Evolutionary conservation across 2,113 vertebrate species (phyloP).

Genomic region (Cinclus cinclus): DNA sequence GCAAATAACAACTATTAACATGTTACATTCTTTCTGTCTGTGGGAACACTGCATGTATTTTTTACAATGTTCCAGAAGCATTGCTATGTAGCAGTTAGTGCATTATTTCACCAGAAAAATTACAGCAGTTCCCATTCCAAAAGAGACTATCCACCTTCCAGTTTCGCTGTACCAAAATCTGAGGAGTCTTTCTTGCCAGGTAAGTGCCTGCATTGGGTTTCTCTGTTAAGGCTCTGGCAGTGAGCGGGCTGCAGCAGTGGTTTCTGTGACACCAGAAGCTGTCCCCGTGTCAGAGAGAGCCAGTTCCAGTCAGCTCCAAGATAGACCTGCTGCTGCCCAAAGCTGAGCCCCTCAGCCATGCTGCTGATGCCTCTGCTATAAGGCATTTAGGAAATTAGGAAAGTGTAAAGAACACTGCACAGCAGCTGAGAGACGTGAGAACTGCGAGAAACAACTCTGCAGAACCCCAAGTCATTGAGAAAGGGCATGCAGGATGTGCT

Average conservation of each 20-base stretch:
- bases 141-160: neutral
- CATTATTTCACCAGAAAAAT: neutral
- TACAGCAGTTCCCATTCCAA: neutral
- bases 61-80: neutral
- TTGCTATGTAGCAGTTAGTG: neutral
- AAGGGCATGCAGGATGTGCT: neutral
- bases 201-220: neutral
- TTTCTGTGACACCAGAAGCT: neutral
- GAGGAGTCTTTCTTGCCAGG: neutral
- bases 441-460: neutral
- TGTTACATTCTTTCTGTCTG: neutral
- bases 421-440: neutral
- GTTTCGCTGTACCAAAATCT: neutral
- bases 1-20: neutral
- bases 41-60: neutral
- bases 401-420: neutral
- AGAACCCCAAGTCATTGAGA: neutral
- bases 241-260: neutral
- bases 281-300: accelerated
- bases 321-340: neutral
- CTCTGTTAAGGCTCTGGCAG: neutral
- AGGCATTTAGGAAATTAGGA: neutral
- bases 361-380: neutral
- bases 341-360: neutral
- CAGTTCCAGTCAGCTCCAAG: neutral